phyloP scores from a whole-genome alignment of 2,797 vertebrate genomes.

The Ambastaia sidthimunki region DNA sequence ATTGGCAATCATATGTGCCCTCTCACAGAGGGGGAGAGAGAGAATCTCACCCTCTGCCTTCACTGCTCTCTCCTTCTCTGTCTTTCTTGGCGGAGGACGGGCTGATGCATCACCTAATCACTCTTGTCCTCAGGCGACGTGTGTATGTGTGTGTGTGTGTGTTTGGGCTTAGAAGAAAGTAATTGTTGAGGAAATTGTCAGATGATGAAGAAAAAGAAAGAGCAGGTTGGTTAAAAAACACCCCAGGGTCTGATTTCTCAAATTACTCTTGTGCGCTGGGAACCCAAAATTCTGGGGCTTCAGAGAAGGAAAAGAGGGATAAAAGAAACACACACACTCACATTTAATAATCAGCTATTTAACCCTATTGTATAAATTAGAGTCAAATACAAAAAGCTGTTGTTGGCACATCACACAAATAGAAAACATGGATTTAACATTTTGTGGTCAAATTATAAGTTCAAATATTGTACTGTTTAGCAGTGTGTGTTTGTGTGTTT shows the following conservation, averaged over 20 bases:
- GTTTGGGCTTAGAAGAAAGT: constrained; percentile 15
- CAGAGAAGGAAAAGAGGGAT: neutral
- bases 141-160: constrained; percentile 34
- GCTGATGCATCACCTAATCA: constrained; percentile 52
- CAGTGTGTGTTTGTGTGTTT: too few relatives aligned
- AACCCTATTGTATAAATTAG: too few relatives aligned
- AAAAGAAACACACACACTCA: neutral
- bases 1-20: constrained; percentile 68
- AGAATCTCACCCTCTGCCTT: constrained; percentile 13
- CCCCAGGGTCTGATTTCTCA: constrained; percentile 66
- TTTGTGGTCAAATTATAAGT: too few relatives aligned
- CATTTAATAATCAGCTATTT: too few relatives aligned
- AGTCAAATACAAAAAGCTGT: too few relatives aligned
- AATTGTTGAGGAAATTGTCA: constrained; percentile 39
- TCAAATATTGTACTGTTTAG: too few relatives aligned
- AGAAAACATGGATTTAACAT: too few relatives aligned
- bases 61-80: constrained; percentile 7
- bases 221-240: constrained; percentile 13
- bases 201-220: neutral
- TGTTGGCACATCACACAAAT: too few relatives aligned
- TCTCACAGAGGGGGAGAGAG: constrained; percentile 36
- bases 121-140: constrained; percentile 20
- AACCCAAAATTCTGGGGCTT: constrained; percentile 37
- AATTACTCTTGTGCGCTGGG: constrained; percentile 65
- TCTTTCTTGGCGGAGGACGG: constrained; percentile 32